Base-by-base conservation (phyloP, 2,797 vertebrate species). In the Gymnoscopelus microlampas region DNA sequence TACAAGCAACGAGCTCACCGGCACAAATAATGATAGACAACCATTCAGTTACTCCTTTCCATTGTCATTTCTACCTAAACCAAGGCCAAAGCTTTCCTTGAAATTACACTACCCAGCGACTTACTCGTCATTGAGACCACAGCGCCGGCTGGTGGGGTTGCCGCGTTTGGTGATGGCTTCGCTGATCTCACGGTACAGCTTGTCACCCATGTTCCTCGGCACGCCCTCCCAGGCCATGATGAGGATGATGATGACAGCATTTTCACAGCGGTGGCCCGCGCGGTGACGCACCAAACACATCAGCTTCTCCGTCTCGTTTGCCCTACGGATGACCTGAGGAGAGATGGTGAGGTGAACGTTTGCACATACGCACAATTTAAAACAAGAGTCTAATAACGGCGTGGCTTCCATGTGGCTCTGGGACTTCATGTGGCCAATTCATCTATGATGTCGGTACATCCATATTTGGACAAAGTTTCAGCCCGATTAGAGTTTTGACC, bases 141-240 rank as follows among this genome's bases (percentile, higher is more conserved):
- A 99, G 89, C 98, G 96, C 69, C 98, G 95, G 88, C 95, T 97
- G 87, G 98, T 99, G 81, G 97, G 94, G 90, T 98, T 99, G 82
- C 98, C 98, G 0, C 89, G 95, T 88, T 96, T 95, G 73, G 96
- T 97, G 89, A 99, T 92, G 23, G 96, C 95, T 68, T 95, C 94
- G 0, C 95, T 94, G 85, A 99, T 88, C 73, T 98, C 97, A n/a
- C 85, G 85, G 92, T 99, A 99, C 10, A 99, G 93, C 44, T 93
- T 95, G 91, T 99, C 96, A 0, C 96, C 97, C 19, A 99, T 80
- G 14, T 85, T 78, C 61, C 87, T 93, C 0, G 96, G 95, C 67
- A 99, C 96, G 19, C 98, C 98, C 85, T 99, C 98, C 98, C 98
- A 99, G 63, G 95, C 96, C 92, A 99, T 85, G 85, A 99, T 98